Conservation (phyloP, 1,140 invertebrate species). For the Drosophila teissieri region DNA sequence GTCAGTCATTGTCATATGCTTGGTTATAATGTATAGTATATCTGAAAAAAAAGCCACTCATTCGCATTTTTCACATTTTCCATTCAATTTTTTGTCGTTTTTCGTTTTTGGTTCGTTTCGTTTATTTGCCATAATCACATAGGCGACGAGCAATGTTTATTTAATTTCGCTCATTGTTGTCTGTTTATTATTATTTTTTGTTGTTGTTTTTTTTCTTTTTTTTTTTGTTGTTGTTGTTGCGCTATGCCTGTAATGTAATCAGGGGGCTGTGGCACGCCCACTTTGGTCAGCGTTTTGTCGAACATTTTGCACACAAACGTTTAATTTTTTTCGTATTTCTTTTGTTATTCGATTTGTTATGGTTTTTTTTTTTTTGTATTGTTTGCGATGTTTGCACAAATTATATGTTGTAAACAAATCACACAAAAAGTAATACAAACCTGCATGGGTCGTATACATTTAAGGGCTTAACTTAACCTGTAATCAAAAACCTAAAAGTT, state of each 20-base stretch:
- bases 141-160: constrained; percentile 51
- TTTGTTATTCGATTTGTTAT: constrained; percentile 33
- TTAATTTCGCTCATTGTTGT: constrained; percentile 48
- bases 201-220: constrained; percentile 2
- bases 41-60: constrained; percentile 8
- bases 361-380: constrained; percentile 22
- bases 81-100: constrained; percentile 15
- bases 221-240: neutral
- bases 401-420: constrained; percentile 37
- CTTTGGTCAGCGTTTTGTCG: constrained; percentile 60
- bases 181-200: constrained; percentile 22
- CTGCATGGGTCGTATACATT: neutral
- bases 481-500: constrained; percentile 5
- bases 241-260: constrained; percentile 32
- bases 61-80: constrained; percentile 49
- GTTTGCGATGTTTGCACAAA: constrained; percentile 33
- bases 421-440: constrained; percentile 28
- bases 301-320: constrained; percentile 67
- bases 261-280: constrained; percentile 45
- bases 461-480: constrained; percentile 4
- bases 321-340: constrained; percentile 24
- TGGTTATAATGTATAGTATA: constrained; percentile 18
- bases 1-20: constrained; percentile 44
- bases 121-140: constrained; percentile 65
- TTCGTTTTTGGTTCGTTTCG: constrained; percentile 4